These are phyloP conservation scores for Syrrhaptes paradoxus DNA, from an alignment of 2,113 vertebrate genomes.

Conservation along the genomic window DNA sequence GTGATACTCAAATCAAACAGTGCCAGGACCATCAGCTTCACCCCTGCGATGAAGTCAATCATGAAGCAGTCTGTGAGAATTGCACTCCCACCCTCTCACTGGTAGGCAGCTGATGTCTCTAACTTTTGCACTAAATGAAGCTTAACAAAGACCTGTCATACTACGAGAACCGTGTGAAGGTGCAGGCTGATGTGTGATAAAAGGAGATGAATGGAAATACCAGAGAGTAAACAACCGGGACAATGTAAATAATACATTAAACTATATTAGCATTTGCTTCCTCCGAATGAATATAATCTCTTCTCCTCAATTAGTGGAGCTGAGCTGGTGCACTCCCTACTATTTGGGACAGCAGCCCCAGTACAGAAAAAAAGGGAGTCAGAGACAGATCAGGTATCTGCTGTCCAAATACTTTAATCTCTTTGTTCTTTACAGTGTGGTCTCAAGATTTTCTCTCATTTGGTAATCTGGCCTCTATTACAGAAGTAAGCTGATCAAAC, in stretches of 20 bases:
- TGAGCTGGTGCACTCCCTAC: not conserved
- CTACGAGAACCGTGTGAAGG: not conserved
- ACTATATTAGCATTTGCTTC: not conserved
- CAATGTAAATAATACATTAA: not conserved
- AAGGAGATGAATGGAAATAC: not conserved
- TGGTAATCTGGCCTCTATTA: not conserved
- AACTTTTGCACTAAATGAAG: not conserved
- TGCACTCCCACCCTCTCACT: not conserved
- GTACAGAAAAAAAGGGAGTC: not conserved
- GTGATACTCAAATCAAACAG: not conserved
- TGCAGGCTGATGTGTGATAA: not conserved
- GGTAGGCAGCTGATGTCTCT: not conserved
- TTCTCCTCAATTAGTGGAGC: not conserved
- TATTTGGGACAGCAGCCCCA: not conserved
- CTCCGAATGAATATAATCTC: not conserved
- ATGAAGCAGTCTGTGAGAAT: not conserved
- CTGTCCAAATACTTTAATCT: not conserved
- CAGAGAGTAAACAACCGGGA: not conserved
- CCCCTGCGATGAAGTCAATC: not conserved
- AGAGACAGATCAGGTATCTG: not conserved
- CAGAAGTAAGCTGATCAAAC: not conserved
- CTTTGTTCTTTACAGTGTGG: not conserved
- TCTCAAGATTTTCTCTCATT: not conserved
- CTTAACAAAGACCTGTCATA: not conserved
- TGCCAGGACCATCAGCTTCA: rapidly evolving